Evolutionary conservation across 1,140 invertebrate genomes (phyloP).

Genomic region (Palaemon carinicauda): DNA sequence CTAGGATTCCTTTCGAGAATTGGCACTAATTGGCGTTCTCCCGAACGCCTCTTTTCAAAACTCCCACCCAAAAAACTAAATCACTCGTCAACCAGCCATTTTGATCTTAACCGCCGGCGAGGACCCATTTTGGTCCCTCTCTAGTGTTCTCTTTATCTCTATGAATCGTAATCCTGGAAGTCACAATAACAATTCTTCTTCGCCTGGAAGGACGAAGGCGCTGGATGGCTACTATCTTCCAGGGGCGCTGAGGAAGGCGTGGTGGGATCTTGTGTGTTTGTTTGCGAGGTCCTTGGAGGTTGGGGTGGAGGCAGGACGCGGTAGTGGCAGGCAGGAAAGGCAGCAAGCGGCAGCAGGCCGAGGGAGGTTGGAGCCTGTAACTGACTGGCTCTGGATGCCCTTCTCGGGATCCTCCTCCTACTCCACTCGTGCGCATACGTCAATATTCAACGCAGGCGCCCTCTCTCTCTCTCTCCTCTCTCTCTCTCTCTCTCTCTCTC

Average conservation of each 20-base stretch:
- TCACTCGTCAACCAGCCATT: not conserved
- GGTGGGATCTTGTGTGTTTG: not conserved
- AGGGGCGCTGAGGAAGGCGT: not conserved
- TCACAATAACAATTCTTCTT: no score
- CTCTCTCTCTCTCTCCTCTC: not conserved
- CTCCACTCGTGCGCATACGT: not conserved
- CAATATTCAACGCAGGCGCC: not conserved
- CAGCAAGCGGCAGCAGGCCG: not conserved
- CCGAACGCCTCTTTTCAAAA: not conserved
- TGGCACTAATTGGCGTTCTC: no score
- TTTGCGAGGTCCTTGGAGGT: not conserved
- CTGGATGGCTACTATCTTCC: no score
- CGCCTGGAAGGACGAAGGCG: not conserved
- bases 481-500: not conserved
- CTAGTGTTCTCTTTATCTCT: no score
- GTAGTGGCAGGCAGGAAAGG: conserved; percentile 15
- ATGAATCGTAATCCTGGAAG: no score
- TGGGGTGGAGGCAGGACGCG: conserved; percentile 7
- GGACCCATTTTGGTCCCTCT: not conserved
- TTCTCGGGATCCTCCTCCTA: not conserved
- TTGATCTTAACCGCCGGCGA: not conserved
- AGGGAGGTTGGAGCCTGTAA: not conserved
- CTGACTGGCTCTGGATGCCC: not conserved
- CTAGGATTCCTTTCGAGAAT: not conserved
- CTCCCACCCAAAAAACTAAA: not conserved